phyloP scores from a whole-genome alignment of 2,888 invertebrate species.

The Drosophila gaucha region DNA sequence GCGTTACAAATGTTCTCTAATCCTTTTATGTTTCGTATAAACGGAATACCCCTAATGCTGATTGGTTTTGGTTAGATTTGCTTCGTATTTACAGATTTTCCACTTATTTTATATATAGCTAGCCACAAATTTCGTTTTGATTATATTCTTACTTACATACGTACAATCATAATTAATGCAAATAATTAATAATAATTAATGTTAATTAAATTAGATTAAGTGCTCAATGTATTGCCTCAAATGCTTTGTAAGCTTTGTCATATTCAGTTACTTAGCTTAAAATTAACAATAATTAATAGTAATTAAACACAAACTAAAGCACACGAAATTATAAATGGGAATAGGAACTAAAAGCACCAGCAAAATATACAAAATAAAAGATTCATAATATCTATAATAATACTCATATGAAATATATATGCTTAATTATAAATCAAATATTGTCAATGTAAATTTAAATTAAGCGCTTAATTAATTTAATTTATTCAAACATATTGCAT shows the following conservation, averaged over 20 bases:
- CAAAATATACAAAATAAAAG: conserved; percentile 51
- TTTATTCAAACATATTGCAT: conserved; percentile 69
- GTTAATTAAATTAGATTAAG: conserved; percentile 26
- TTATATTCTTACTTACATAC: conserved; percentile 48
- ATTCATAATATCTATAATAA: background rate
- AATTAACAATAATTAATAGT: conserved; percentile 39
- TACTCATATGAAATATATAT: background rate
- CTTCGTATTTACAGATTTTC: conserved; percentile 60
- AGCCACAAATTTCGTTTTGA: conserved; percentile 47
- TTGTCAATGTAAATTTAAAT: conserved; percentile 44
- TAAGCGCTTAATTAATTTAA: conserved; percentile 17
- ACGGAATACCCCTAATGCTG: conserved; percentile 58
- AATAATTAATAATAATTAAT: conserved; percentile 8
- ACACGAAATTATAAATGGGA: conserved; percentile 49
- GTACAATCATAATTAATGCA: conserved; percentile 38
- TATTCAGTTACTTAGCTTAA: conserved; percentile 70
- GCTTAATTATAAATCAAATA: conserved; percentile 41
- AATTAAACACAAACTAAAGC: conserved; percentile 42
- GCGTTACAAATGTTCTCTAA: conserved; percentile 20
- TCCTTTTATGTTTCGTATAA: conserved; percentile 11
- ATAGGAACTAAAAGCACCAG: conserved; percentile 82
- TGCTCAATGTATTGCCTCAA: conserved; percentile 71
- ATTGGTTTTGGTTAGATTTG: conserved; percentile 56
- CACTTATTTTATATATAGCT: conserved; percentile 18
- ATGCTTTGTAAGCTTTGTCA: conserved; percentile 78